Conservation (phyloP, 92 coral and sea anemone genomes). For the Actinostola sp. region DNA sequence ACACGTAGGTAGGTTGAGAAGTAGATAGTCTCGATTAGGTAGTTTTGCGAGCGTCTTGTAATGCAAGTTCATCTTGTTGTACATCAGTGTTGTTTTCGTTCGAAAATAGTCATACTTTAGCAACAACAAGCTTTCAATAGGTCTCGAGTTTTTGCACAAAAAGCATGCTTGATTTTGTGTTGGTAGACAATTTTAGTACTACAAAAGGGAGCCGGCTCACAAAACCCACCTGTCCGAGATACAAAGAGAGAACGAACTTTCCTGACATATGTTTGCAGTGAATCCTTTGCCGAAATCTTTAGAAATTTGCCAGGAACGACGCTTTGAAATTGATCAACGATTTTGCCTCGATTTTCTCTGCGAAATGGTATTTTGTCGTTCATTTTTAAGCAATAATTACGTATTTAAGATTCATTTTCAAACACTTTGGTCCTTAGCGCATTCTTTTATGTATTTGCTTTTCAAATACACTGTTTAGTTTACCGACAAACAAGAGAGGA, state of each 20-base stretch:
- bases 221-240: not conserved
- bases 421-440: not conserved
- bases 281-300: not conserved
- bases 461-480: constrained; percentile 4
- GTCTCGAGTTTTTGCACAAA: not conserved
- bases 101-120: not conserved
- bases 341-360: not conserved
- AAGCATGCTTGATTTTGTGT: constrained; percentile 16
- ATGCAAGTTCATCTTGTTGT: too few species aligned
- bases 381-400: not conserved
- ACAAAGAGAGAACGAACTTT: not conserved
- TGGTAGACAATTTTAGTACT: not conserved
- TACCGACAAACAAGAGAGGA: constrained; percentile 8
- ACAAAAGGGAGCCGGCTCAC: not conserved
- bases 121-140: not conserved
- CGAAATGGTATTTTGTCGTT: not conserved
- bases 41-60: too few species aligned
- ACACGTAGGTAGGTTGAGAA: too few species aligned
- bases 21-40: too few species aligned
- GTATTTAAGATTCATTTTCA: not conserved
- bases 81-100: too few species aligned
- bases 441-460: constrained; percentile 20
- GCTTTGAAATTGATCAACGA: not conserved
- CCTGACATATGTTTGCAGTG: not conserved
- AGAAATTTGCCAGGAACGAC: not conserved